These are phyloP conservation scores for Chorisops tibialis DNA, from an alignment of 2,888 invertebrate genomes.

Conservation along the genomic window DNA sequence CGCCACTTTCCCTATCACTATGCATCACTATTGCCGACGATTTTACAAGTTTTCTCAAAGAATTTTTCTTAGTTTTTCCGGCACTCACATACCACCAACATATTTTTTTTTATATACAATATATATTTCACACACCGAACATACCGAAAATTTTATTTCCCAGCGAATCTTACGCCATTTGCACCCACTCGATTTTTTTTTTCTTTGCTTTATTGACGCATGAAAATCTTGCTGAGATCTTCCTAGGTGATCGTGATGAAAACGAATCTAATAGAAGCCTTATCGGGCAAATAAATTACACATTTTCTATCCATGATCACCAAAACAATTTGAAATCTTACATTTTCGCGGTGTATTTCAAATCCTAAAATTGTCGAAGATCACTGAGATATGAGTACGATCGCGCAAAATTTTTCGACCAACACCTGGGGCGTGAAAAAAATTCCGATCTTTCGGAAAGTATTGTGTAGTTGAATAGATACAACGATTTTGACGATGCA, in stretches of 20 bases:
- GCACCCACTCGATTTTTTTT: constrained; percentile 28
- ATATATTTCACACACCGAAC: background rate
- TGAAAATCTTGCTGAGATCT: background rate
- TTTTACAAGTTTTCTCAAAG: background rate
- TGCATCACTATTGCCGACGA: constrained; percentile 25
- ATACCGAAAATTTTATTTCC: constrained; percentile 6
- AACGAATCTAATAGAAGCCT: constrained; percentile 19
- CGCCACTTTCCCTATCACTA: constrained; percentile 25
- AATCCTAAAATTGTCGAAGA: background rate
- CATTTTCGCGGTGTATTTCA: background rate
- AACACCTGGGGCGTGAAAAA: too few species aligned
- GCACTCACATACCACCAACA: constrained; percentile 1
- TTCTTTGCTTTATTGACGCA: constrained; percentile 19
- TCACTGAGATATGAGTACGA: too few species aligned
- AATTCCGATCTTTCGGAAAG: background rate
- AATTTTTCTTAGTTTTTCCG: background rate
- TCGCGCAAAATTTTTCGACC: background rate
- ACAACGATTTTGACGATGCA: background rate
- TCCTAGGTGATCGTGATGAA: constrained; percentile 10
- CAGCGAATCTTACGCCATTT: constrained; percentile 26
- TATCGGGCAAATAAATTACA: background rate
- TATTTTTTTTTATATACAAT: too few species aligned
- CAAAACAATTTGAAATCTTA: constrained; percentile 3
- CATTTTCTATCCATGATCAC: background rate
- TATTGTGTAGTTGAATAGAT: background rate